Conservation (phyloP, 2,888 invertebrate species). For the Willowsia nigromaculata region DNA sequence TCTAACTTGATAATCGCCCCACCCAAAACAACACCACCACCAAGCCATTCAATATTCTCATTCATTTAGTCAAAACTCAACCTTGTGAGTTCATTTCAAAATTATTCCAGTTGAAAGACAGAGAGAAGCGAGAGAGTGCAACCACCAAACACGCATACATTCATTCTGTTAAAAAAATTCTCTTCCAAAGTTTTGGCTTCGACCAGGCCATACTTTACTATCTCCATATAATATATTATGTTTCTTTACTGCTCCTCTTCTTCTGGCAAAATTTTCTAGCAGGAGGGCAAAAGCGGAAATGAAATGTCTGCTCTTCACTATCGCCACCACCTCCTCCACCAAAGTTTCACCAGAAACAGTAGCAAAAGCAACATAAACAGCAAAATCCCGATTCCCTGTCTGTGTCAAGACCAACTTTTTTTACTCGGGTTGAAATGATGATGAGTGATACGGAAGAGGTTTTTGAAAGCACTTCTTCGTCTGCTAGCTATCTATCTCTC, state of each 20-base stretch:
- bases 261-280: conserved; percentile 22
- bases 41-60: neutral
- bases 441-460: conserved; percentile 21
- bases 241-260: neutral
- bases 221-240: neutral
- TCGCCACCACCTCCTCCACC: neutral
- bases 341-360: neutral
- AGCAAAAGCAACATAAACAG: neutral
- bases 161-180: neutral
- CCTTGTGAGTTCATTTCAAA: conserved; percentile 42
- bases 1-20: conserved; percentile 67
- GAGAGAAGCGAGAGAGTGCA: neutral
- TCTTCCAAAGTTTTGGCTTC: conserved; percentile 1
- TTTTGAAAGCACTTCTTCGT: neutral
- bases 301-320: conserved; percentile 42
- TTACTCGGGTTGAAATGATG: neutral
- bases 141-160: neutral
- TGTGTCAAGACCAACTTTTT: neutral
- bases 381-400: neutral
- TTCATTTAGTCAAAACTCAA: neutral
- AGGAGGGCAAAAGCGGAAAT: conserved; percentile 51
- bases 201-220: neutral
- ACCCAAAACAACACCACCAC: conserved; percentile 55
- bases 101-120: neutral
- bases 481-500: neutral